Percentiles rank a stretch among this genome's conserved stretches.
Evolutionary conservation across 2,888 invertebrate genomes (phyloP).

Genomic region (Hypselothyrea guttata): DNA sequence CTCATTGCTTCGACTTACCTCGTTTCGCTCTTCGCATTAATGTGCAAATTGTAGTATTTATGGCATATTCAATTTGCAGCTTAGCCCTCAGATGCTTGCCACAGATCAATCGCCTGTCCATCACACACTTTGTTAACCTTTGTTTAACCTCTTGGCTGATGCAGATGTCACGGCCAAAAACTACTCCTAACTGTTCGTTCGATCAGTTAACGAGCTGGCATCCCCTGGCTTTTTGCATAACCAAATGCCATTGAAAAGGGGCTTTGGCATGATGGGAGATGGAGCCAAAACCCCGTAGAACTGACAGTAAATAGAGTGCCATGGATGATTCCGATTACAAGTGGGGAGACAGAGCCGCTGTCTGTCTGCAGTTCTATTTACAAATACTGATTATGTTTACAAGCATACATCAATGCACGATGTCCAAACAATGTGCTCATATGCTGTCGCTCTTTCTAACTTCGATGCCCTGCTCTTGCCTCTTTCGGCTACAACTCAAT

Average conservation of each 20-base stretch:
- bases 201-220: slow-evolving; percentile 31
- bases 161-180: slow-evolving; percentile 36
- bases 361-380: slow-evolving; percentile 66
- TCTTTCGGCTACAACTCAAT: slow-evolving; percentile 52
- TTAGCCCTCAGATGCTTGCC: neutral
- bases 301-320: slow-evolving; percentile 21
- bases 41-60: neutral
- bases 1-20: too few species aligned
- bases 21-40: too few species aligned
- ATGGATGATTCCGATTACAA: slow-evolving; percentile 53
- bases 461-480: neutral
- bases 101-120: slow-evolving; percentile 15
- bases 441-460: neutral
- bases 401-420: slow-evolving; percentile 74
- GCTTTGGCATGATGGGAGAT: slow-evolving; percentile 21
- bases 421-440: slow-evolving; percentile 63
- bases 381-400: slow-evolving; percentile 80
- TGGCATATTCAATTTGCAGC: too few species aligned
- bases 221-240: slow-evolving; percentile 26
- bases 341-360: slow-evolving; percentile 9
- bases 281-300: slow-evolving; percentile 15
- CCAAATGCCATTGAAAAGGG: slow-evolving; percentile 18
- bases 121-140: slow-evolving; percentile 1
- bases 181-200: slow-evolving; percentile 14
- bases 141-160: slow-evolving; percentile 2